Conservation (phyloP, 2,113 vertebrate species). For the Nibea albiflora region DNA sequence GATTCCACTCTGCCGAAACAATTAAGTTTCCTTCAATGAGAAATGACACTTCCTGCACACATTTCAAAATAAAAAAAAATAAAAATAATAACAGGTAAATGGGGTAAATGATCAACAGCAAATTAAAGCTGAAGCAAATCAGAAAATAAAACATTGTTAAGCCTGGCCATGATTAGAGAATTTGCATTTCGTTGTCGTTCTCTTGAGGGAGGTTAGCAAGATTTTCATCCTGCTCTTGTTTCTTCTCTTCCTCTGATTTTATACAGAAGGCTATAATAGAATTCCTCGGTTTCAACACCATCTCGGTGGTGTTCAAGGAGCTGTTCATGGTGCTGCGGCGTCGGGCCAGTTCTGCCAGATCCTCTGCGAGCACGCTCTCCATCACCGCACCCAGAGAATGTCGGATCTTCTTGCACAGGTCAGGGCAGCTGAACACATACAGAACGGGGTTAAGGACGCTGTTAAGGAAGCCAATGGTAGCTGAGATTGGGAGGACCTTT, state of each 20-base stretch:
- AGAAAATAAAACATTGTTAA: background rate
- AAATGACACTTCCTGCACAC: background rate
- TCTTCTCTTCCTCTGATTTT: background rate
- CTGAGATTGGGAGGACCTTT: slow-evolving; percentile 60
- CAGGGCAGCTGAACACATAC: slow-evolving; percentile 85
- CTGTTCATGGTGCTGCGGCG: slow-evolving; percentile 62
- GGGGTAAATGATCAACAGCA: background rate
- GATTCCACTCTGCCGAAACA: background rate
- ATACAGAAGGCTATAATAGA: background rate
- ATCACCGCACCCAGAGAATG: slow-evolving; percentile 81
- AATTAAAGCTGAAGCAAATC: background rate
- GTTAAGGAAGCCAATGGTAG: slow-evolving; percentile 80
- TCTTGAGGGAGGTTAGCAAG: background rate
- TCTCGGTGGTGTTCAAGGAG: slow-evolving; percentile 23
- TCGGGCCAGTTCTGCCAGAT: slow-evolving; percentile 65
- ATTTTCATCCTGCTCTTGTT: background rate
- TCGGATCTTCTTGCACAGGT: slow-evolving; percentile 79
- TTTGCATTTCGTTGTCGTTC: accelerated
- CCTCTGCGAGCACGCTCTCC: slow-evolving; percentile 83
- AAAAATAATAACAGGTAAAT: background rate
- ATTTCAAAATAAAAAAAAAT: background rate
- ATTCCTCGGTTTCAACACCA: background rate
- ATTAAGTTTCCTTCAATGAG: background rate
- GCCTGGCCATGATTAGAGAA: background rate
- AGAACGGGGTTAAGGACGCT: slow-evolving; percentile 85